These are phyloP conservation scores for Mallotus villosus DNA, from an alignment of 2,797 vertebrate genomes.

Conservation along the genomic window DNA sequence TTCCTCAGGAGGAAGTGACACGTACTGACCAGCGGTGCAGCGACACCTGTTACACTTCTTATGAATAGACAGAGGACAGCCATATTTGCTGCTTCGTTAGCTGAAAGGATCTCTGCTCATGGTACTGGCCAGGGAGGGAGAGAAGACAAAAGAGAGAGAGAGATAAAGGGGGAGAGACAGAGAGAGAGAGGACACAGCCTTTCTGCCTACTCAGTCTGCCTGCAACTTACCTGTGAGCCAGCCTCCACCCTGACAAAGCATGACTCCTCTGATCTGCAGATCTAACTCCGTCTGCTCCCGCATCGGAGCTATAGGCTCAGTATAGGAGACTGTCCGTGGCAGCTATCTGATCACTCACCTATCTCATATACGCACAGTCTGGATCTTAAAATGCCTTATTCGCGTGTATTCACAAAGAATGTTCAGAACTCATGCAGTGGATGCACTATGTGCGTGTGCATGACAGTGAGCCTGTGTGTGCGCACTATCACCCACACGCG, in stretches of 20 bases:
- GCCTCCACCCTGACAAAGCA: background rate
- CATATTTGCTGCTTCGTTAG: background rate
- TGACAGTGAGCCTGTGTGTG: background rate
- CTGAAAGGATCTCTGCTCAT: background rate
- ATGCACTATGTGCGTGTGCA: slow-evolving; percentile 2
- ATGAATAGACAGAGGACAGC: no score
- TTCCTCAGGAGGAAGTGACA: background rate
- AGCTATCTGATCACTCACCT: no score
- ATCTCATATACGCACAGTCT: background rate
- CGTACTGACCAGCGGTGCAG: background rate
- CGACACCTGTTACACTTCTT: no score
- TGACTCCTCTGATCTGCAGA: background rate
- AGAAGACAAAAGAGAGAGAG: background rate
- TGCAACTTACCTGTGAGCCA: background rate
- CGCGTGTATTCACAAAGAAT: no score
- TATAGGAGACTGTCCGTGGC: no score
- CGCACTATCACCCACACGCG: no score
- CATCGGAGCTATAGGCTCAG: no score
- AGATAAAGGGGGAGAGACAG: background rate
- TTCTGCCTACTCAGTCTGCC: background rate
- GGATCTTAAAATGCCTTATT: background rate
- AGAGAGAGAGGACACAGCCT: background rate
- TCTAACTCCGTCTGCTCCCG: background rate
- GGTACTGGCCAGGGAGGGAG: background rate
- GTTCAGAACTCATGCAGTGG: no score